phyloP scores from a whole-genome alignment of 2,888 invertebrate genomes.

The Flexamia atlantica region DNA sequence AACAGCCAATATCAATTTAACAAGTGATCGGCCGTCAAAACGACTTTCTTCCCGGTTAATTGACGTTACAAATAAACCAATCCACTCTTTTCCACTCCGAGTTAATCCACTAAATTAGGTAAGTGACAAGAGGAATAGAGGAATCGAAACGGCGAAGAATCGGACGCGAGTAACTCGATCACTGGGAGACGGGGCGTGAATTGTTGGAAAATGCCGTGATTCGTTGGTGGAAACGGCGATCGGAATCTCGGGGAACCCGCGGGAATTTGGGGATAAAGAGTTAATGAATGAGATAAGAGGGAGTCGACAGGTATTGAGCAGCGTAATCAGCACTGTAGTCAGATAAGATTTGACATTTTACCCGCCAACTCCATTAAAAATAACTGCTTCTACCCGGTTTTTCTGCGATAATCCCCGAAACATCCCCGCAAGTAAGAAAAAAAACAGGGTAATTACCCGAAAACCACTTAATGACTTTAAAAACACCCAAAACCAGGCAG shows the following conservation, averaged over 20 bases:
- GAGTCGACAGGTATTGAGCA: conserved; percentile 23
- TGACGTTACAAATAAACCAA: neutral
- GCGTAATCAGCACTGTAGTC: neutral
- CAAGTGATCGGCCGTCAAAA: neutral
- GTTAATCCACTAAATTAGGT: conserved; percentile 11
- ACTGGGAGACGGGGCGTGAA: neutral
- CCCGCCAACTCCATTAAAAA: too few relatives aligned
- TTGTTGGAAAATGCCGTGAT: conserved; percentile 50
- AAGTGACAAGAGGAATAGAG: neutral
- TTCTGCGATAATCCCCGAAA: too few relatives aligned
- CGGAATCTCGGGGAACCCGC: neutral
- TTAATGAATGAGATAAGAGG: conserved; percentile 48
- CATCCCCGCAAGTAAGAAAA: too few relatives aligned
- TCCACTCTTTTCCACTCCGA: neutral
- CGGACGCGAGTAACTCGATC: conserved; percentile 19
- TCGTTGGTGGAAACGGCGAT: conserved; percentile 30
- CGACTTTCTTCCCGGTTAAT: neutral
- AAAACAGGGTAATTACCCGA: too few relatives aligned
- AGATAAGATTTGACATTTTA: too few relatives aligned
- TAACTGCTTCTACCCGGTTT: too few relatives aligned
- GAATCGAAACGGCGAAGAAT: neutral
- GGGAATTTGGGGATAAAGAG: conserved; percentile 19
- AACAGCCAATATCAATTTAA: neutral
- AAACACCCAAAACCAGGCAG: too few relatives aligned
- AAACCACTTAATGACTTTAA: too few relatives aligned